Percentiles rank a stretch among this genome's conserved stretches.
Evolutionary conservation across 2,797 vertebrate species (phyloP).

Genomic region (Distichodus sexfasciatus): DNA sequence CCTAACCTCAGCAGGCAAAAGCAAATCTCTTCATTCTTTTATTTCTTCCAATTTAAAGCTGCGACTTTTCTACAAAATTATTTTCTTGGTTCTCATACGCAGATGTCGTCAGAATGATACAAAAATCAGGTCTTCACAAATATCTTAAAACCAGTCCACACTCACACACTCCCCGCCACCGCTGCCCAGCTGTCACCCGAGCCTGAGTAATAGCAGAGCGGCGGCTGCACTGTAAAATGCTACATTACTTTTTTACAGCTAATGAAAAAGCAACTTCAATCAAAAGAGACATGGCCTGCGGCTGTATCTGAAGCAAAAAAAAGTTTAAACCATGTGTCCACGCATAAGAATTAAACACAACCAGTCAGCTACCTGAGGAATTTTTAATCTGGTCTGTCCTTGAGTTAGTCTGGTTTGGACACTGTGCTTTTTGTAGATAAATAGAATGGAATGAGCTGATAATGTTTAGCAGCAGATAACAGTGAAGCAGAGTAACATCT

Average conservation of each 20-base stretch:
- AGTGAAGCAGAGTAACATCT: no score
- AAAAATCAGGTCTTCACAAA: no score
- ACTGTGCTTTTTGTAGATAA: neutral
- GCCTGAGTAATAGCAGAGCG: slow-evolving; percentile 35
- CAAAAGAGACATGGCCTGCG: slow-evolving; percentile 29
- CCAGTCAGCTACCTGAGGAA: neutral
- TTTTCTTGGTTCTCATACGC: no score
- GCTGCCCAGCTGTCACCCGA: slow-evolving; percentile 28
- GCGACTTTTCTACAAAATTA: no score
- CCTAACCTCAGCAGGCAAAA: no score
- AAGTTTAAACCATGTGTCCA: neutral
- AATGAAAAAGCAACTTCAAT: slow-evolving; percentile 49
- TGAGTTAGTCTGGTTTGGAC: neutral
- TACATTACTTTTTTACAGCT: slow-evolving; percentile 51
- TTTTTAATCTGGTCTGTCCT: neutral
- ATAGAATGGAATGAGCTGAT: no score
- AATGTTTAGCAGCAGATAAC: no score
- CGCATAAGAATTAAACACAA: neutral
- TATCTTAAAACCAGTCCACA: no score
- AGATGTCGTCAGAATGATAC: no score
- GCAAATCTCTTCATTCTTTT: no score
- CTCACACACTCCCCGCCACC: neutral
- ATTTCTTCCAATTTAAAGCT: no score
- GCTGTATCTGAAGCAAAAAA: slow-evolving; percentile 2
- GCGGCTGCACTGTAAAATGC: slow-evolving; percentile 45